Conservation (phyloP, 1,140 invertebrate species). For the Diprion similis region DNA sequence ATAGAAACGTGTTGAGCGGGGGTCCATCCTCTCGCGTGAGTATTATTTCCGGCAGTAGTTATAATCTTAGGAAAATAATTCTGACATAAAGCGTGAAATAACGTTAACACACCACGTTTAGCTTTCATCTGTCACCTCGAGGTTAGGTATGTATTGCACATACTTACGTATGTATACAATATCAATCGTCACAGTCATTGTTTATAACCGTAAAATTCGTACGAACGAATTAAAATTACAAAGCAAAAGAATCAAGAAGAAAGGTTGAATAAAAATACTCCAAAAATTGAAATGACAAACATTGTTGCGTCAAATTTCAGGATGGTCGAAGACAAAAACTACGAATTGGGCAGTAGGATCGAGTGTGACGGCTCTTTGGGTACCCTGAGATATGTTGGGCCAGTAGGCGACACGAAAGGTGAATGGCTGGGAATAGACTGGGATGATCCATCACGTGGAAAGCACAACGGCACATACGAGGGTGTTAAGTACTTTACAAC, state of each 20-base stretch:
- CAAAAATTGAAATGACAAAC: neutral
- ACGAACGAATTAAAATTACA: conserved; percentile 12
- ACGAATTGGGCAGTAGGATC: conserved; percentile 63
- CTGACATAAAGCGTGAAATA: neutral
- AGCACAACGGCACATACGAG: conserved; percentile 88
- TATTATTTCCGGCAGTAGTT: conserved; percentile 15
- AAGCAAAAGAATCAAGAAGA: neutral
- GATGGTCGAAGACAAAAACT: conserved; percentile 55
- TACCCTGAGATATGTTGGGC: conserved; percentile 68
- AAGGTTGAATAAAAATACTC: conserved; percentile 2
- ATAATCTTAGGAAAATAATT: neutral
- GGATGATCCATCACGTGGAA: conserved; percentile 87
- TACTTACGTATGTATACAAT: conserved; percentile 10
- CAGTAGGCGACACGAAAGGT: conserved; percentile 65
- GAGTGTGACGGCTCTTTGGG: conserved; percentile 64
- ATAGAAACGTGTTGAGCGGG: conserved; percentile 21
- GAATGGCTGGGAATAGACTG: conserved; percentile 92
- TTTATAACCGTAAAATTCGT: neutral
- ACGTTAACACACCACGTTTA: conserved; percentile 18
- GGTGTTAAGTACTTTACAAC: conserved; percentile 84
- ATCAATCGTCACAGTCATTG: neutral
- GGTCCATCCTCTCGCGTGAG: conserved; percentile 6
- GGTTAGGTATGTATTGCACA: conserved; percentile 30
- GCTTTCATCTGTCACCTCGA: conserved; percentile 29
- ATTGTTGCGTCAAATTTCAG: conserved; percentile 29